phyloP scores from a whole-genome alignment of 2,797 vertebrate genomes.

The Petrocephalus schoutedeni region DNA sequence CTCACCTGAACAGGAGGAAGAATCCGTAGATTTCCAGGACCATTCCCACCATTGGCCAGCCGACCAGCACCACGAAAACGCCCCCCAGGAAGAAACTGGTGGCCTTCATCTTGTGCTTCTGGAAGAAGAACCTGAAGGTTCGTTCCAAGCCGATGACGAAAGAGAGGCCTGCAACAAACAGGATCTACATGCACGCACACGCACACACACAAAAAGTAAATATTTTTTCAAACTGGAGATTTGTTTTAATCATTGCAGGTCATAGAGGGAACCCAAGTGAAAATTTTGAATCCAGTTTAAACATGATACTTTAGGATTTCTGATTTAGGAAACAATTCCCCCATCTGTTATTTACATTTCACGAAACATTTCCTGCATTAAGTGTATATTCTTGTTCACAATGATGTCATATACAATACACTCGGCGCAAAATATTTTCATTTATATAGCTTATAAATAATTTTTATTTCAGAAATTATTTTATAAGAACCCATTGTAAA shows the following conservation, averaged over 20 bases:
- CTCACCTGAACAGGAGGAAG: constrained; percentile 91
- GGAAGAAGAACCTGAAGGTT: constrained; percentile 97
- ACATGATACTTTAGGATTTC: not conserved
- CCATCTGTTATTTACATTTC: not conserved
- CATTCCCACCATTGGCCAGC: constrained; percentile 93
- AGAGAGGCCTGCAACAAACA: constrained; percentile 90
- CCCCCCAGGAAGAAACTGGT: constrained; percentile 92
- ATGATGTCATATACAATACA: not conserved
- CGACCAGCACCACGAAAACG: constrained; percentile 88
- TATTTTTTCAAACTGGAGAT: not conserved
- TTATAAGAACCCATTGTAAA: not conserved
- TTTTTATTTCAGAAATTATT: not conserved
- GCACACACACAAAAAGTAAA: not conserved
- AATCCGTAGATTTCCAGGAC: constrained; percentile 94
- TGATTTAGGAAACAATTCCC: not conserved
- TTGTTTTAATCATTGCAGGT: not conserved
- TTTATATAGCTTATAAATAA: not conserved
- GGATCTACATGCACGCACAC: constrained; percentile 63
- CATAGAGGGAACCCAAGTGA: not conserved
- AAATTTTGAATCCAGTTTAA: not conserved
- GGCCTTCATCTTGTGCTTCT: constrained; percentile 96
- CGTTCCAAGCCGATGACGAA: constrained; percentile 96
- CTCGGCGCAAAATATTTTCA: not conserved
- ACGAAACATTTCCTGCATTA: no score
- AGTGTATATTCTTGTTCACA: no score